A percentile compares a stretch with the other conserved stretches of the same genome.
These are phyloP conservation scores for Accipiter virgatus DNA, from an alignment of 2,113 vertebrate genomes.

Conservation along the genomic window DNA sequence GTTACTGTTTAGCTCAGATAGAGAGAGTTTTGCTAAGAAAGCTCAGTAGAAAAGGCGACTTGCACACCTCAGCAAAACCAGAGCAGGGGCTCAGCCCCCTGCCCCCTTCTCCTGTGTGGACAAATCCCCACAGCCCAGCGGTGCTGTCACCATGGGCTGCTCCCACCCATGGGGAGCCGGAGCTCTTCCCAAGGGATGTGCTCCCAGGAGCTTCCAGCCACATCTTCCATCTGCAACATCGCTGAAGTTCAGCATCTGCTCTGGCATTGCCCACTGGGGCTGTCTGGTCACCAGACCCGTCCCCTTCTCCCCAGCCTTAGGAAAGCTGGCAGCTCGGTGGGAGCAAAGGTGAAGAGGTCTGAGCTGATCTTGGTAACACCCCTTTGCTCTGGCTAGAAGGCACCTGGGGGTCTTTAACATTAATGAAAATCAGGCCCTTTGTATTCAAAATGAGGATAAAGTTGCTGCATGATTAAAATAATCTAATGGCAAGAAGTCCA, in stretches of 20 bases:
- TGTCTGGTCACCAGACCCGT: neutral
- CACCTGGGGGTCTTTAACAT: neutral
- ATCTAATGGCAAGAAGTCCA: neutral
- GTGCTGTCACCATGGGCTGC: neutral
- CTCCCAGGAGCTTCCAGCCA: neutral
- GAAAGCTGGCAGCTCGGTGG: neutral
- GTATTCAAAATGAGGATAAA: neutral
- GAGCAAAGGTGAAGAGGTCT: neutral
- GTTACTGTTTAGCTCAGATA: neutral
- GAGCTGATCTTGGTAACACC: neutral
- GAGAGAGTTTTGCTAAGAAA: neutral
- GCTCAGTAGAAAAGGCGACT: neutral
- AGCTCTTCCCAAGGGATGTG: neutral
- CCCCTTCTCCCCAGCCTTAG: neutral
- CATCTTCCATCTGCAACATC: neutral
- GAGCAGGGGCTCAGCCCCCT: neutral
- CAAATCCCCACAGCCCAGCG: neutral
- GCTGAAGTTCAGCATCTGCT: neutral
- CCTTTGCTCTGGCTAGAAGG: neutral
- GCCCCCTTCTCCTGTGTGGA: neutral
- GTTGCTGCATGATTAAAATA: neutral
- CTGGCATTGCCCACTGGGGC: neutral
- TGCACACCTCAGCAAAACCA: neutral
- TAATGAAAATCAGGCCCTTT: neutral
- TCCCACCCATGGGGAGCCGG: rapidly evolving